These are phyloP conservation scores for Aphodius sticticus DNA, from an alignment of 2,888 invertebrate genomes.

Conservation along the genomic window DNA sequence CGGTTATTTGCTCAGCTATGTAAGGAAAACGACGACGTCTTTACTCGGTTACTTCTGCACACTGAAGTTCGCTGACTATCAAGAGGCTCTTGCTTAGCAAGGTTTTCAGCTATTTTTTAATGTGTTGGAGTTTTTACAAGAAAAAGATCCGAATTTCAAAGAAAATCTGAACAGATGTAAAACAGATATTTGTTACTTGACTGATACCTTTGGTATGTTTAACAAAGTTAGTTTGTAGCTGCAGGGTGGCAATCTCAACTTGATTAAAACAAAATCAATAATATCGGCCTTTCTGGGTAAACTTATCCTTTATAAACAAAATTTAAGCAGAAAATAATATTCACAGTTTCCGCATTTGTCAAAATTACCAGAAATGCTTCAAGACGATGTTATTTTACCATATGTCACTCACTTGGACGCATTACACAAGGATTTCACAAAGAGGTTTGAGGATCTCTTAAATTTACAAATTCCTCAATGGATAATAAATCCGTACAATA, in stretches of 20 bases:
- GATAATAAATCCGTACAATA: no score
- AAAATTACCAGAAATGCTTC: conserved; percentile 25
- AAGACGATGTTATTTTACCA: conserved; percentile 1
- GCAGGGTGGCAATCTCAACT: conserved; percentile 47
- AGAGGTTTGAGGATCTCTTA: no score
- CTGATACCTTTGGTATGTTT: conserved; percentile 39
- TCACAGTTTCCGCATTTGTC: conserved; percentile 31
- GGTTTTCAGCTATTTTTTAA: not conserved
- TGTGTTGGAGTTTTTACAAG: not conserved
- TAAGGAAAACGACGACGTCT: conserved; percentile 29
- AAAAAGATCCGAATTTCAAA: not conserved
- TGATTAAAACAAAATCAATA: conserved; percentile 47
- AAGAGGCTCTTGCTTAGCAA: conserved; percentile 10
- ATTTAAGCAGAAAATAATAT: not conserved
- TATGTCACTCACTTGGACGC: conserved; percentile 24
- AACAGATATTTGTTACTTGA: conserved; percentile 36
- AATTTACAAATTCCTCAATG: no score
- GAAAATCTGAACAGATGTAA: not conserved
- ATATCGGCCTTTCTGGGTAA: conserved; percentile 47
- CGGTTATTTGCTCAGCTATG: conserved; percentile 28
- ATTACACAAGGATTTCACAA: no score
- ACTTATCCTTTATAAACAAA: conserved; percentile 41
- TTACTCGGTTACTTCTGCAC: conserved; percentile 27
- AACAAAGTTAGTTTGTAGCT: conserved; percentile 43
- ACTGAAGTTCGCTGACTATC: conserved; percentile 33